These are phyloP conservation scores for Morpho helenor DNA, from an alignment of 2,888 invertebrate genomes.

Conservation along the genomic window DNA sequence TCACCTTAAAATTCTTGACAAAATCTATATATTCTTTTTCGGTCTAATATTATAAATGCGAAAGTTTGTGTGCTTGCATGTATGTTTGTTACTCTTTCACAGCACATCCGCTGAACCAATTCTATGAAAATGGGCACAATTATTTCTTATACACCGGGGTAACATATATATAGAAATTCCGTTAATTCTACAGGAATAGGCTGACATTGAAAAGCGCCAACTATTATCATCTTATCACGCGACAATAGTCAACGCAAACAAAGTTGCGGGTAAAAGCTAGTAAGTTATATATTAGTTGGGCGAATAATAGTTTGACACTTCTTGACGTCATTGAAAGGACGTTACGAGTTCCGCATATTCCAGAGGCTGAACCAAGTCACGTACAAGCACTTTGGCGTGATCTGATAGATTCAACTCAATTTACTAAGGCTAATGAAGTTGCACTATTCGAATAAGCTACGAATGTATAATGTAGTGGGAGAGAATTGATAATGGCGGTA, in stretches of 20 bases:
- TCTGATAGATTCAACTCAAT: constrained; percentile 36
- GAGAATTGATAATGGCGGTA: constrained; percentile 4
- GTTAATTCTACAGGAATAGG: too few relatives aligned
- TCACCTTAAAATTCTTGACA: background rate
- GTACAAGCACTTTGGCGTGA: constrained; percentile 34
- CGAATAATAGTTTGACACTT: constrained; percentile 25
- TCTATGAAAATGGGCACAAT: too few relatives aligned
- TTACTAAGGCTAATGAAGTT: constrained; percentile 33
- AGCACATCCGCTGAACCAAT: too few relatives aligned
- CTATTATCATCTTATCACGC: too few relatives aligned
- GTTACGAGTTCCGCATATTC: constrained; percentile 32
- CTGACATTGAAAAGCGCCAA: too few relatives aligned
- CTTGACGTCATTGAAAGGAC: constrained; percentile 30
- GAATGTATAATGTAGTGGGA: constrained; percentile 22
- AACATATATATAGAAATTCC: too few relatives aligned
- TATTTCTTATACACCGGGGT: too few relatives aligned
- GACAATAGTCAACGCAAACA: too few relatives aligned
- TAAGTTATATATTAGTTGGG: constrained; percentile 13
- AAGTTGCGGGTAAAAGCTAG: too few relatives aligned
- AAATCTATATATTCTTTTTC: background rate
- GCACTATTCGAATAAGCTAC: constrained; percentile 27
- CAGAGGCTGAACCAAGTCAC: constrained; percentile 32
- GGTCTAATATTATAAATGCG: too few relatives aligned
- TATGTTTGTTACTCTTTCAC: too few relatives aligned
- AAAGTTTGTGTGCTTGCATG: too few relatives aligned